These are phyloP conservation scores for Girardinichthys multiradiatus DNA, from an alignment of 2,113 vertebrate species.

Conservation along the genomic window DNA sequence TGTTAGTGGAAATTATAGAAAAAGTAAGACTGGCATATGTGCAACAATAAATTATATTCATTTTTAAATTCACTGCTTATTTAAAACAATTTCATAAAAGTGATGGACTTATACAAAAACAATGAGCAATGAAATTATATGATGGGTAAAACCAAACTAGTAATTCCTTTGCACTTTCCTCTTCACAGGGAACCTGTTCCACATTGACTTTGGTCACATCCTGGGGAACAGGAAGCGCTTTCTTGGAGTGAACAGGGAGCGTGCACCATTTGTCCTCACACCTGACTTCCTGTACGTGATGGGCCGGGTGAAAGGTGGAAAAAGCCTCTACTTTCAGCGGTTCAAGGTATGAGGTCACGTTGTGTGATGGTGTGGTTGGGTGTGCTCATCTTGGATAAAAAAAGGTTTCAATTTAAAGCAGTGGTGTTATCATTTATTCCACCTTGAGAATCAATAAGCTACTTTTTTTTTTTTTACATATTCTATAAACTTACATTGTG, in stretches of 20 bases:
- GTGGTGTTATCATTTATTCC: no score
- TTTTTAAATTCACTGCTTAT: no score
- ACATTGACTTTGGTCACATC: constrained; percentile 86
- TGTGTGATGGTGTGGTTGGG: background rate
- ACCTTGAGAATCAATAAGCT: no score
- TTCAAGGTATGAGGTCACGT: constrained; percentile 73
- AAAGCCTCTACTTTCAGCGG: constrained; percentile 79
- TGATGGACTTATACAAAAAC: background rate
- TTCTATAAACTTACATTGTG: no score
- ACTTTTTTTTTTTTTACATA: no score
- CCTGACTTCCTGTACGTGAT: constrained; percentile 85
- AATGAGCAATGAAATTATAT: background rate
- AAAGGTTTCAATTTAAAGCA: background rate
- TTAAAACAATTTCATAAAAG: background rate
- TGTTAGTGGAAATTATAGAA: no score
- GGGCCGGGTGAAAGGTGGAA: constrained; percentile 73
- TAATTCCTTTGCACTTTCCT: background rate
- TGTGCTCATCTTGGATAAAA: no score
- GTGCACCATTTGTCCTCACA: constrained; percentile 83
- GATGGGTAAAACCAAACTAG: background rate
- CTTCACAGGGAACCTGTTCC: constrained; percentile 81
- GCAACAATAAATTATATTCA: no score
- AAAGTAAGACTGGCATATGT: no score
- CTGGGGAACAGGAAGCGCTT: constrained; percentile 83
- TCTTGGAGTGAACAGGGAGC: constrained; percentile 78